Evolutionary conservation across 2,888 invertebrate species (phyloP).

Genomic region (Cantharis rustica): DNA sequence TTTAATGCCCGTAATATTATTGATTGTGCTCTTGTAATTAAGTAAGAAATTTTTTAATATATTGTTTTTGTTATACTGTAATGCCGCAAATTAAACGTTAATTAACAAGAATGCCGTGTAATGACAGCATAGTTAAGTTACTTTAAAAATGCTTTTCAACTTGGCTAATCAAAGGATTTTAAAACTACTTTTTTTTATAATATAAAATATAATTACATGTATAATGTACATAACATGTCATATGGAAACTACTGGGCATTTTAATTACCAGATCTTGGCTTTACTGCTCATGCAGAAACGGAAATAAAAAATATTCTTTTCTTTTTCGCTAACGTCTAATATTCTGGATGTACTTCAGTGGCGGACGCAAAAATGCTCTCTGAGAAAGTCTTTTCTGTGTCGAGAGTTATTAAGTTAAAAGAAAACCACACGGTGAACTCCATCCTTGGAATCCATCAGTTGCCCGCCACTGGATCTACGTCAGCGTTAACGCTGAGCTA

Average conservation of each 20-base stretch:
- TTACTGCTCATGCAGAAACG: background rate
- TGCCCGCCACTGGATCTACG: background rate
- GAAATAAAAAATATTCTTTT: background rate
- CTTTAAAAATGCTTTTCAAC: background rate
- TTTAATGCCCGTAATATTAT: constrained; percentile 12
- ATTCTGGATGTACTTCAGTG: background rate
- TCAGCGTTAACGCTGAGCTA: background rate
- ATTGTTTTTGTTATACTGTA: constrained; percentile 14
- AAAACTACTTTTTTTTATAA: background rate
- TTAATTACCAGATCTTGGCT: background rate
- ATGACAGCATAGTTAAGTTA: constrained; percentile 24
- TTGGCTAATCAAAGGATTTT: constrained; percentile 7
- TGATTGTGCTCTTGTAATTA: constrained; percentile 15
- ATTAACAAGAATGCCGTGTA: constrained; percentile 27
- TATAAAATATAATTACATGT: background rate
- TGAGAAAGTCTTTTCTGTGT: background rate
- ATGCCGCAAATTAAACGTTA: constrained; percentile 21
- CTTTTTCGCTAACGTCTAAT: background rate
- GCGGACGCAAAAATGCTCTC: background rate
- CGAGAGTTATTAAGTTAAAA: no score
- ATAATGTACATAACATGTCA: background rate
- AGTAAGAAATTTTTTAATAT: constrained; percentile 8
- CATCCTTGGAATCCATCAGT: no score
- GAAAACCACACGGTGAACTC: background rate
- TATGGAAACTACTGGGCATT: background rate